These are phyloP conservation scores for Hoplodrina ambigua DNA, from an alignment of 2,888 invertebrate genomes.

Conservation along the genomic window DNA sequence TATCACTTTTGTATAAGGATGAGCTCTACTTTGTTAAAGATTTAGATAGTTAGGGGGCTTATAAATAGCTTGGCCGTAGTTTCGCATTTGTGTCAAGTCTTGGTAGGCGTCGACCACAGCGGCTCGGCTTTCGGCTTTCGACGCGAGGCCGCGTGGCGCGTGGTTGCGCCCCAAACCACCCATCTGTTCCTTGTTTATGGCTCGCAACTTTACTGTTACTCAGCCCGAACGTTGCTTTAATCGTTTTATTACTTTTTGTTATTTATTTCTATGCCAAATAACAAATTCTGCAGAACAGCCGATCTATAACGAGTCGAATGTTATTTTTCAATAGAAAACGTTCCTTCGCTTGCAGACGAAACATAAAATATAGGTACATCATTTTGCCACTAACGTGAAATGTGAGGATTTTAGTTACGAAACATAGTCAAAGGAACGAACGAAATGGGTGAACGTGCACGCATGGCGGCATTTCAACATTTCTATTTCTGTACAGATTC, in stretches of 20 bases:
- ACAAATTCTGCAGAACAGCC: slow-evolving; percentile 37
- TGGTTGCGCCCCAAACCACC: slow-evolving; percentile 55
- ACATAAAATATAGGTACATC: slow-evolving; percentile 22
- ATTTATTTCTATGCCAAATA: slow-evolving; percentile 55
- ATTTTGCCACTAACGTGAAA: slow-evolving; percentile 28
- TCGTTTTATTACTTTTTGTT: slow-evolving; percentile 62
- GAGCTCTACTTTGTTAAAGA: slow-evolving; percentile 54
- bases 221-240: slow-evolving; percentile 61
- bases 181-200: slow-evolving; percentile 69
- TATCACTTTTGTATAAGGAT: slow-evolving; percentile 48
- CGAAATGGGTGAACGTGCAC: slow-evolving; percentile 29
- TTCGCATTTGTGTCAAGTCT: slow-evolving; percentile 62
- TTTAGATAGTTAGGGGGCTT: slow-evolving; percentile 50
- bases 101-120: slow-evolving; percentile 54
- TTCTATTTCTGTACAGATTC: slow-evolving; percentile 16
- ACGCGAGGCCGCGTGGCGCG: slow-evolving; percentile 39
- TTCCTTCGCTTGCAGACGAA: slow-evolving; percentile 7
- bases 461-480: slow-evolving; percentile 23
- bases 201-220: slow-evolving; percentile 64
- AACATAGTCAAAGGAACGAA: slow-evolving; percentile 24
- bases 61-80: slow-evolving; percentile 59
- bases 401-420: slow-evolving; percentile 40
- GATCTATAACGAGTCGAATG: slow-evolving; percentile 31
- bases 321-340: slow-evolving; percentile 27
- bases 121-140: slow-evolving; percentile 52